These are phyloP conservation scores for human (Homo sapiens) DNA, from an alignment of 2,113 vertebrate genomes.

Conservation along the genomic window DNA sequence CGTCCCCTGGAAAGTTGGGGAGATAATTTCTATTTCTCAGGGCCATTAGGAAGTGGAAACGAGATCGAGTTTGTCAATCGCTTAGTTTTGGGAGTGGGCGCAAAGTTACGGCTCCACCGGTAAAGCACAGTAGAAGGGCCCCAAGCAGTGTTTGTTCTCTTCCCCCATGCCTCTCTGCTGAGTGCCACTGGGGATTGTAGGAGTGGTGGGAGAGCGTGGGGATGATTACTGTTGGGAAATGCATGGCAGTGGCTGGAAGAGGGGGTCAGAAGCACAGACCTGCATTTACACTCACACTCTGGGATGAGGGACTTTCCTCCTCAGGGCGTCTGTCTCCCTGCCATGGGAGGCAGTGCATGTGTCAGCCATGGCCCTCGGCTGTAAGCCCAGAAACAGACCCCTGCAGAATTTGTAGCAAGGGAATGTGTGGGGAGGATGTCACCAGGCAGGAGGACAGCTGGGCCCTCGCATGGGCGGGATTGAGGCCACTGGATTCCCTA, in stretches of 20 bases:
- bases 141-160: neutral
- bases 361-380: neutral
- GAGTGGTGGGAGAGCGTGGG: no score
- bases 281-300: neutral
- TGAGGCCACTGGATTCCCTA: neutral
- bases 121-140: neutral
- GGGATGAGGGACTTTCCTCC: neutral
- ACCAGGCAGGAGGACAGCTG: neutral
- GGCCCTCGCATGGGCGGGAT: neutral
- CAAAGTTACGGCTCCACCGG: neutral
- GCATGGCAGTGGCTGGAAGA: neutral
- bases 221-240: neutral
- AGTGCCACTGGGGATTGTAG: neutral
- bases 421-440: neutral
- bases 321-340: neutral
- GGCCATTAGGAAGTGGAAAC: neutral
- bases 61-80: neutral
- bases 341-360: no score
- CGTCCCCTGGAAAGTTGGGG: neutral
- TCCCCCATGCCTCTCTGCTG: neutral
- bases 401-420: neutral
- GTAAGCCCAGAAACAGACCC: neutral
- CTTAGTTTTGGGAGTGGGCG: neutral
- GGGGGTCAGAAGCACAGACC: neutral
- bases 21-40: neutral